Conservation (phyloP, 37 sponge, comb jelly and placozoan genomes). For the Oopsacas minuta region DNA sequence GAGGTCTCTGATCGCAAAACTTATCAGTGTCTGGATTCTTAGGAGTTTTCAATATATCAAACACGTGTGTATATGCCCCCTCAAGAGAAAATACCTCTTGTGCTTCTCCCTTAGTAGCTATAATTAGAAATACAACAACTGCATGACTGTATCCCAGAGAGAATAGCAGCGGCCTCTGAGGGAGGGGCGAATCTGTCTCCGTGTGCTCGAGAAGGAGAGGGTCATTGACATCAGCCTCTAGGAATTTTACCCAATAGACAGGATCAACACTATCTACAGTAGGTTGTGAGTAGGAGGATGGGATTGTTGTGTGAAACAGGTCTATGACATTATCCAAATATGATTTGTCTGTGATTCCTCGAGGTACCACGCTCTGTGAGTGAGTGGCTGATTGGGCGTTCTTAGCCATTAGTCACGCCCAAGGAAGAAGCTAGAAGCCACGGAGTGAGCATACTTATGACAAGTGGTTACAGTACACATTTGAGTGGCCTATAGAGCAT, state of each 20-base stretch:
- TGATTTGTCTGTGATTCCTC: conserved; percentile 13
- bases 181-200: neutral
- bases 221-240: neutral
- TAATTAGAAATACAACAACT: neutral
- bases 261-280: neutral
- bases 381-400: neutral
- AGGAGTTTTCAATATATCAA: conserved; percentile 45
- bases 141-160: neutral
- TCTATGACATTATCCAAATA: neutral
- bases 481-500: neutral
- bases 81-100: conserved; percentile 42
- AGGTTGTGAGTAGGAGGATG: neutral
- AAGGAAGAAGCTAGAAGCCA: neutral
- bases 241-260: neutral
- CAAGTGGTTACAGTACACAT: neutral
- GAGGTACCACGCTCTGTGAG: neutral
- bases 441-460: conserved; percentile 13
- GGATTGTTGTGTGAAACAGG: neutral
- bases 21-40: conserved; percentile 23
- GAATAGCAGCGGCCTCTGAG: conserved; percentile 10
- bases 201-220: conserved; percentile 13
- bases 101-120: conserved; percentile 42
- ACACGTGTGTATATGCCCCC: conserved; percentile 35
- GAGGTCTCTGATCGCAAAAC: conserved; percentile 38
- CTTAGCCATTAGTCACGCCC: neutral